Base-by-base conservation (phyloP, 2,888 invertebrate species). In the Ligdia adustata region DNA sequence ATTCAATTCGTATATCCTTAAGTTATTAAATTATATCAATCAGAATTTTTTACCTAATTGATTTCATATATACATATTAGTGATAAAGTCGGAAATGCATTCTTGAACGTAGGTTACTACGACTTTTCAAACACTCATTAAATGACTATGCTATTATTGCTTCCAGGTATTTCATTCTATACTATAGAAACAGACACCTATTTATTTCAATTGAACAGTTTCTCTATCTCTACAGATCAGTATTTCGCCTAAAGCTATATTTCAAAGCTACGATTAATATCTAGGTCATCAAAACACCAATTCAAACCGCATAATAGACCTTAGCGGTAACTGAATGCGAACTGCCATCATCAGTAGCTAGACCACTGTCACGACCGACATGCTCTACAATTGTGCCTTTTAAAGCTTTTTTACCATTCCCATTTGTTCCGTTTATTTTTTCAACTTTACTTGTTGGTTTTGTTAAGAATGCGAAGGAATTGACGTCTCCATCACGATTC, bases 401-500 rank as follows among this genome's bases (percentile, higher is more conserved):
- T 52, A 42, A 49, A 49, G 32, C 48, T 50, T 60, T 63, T 54
- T 58, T 31, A 41, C 49, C 44, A 39, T 39, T 49, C 48, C 56
- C 43, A 62, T 66, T 66, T 57, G 64, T 64, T 63, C 55, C 54
- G 63, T 65, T 60, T 64, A 53, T 52, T 63, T 59, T 60, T 55
- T 52, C 49, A 55, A 69, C 68, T 72, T 72, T 72, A 79, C 81
- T 84, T 86, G 87, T 88, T 85, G 86, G 84, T 87, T 88, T 87
- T 85, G 75, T 86, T 72, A 74, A 78, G 79, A 79, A 81, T 72
- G 78, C 74, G 69, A 75, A 79, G 78, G 79, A 77, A 85, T 82
- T 82, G 82, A 85, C 82, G 85, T 79, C 81, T 87, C 72, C 76
- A 80, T 85, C 69, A 80, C 76, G 68, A 77, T 88, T 85, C 80